A percentile compares a stretch with the other conserved stretches of the same genome.
Evolutionary conservation across 2,797 vertebrate genomes (phyloP).

Genomic region (Carcharodon carcharias): DNA sequence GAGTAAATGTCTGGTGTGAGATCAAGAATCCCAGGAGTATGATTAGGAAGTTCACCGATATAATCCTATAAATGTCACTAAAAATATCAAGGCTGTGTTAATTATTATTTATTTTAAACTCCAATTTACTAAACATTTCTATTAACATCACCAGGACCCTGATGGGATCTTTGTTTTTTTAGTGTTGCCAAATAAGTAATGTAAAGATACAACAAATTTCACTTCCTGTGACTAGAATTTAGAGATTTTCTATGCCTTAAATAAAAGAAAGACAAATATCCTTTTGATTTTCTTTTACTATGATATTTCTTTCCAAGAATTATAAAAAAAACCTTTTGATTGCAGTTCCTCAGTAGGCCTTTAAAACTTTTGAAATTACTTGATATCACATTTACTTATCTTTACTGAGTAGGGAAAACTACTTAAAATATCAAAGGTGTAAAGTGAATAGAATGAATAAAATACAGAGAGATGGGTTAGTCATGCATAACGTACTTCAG

Average conservation of each 20-base stretch:
- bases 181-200: not conserved
- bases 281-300: not conserved
- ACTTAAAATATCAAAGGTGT: conserved; percentile 94
- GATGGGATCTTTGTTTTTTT: not conserved
- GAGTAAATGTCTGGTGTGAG: not conserved
- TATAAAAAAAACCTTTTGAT: conserved; percentile 71
- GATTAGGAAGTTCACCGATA: not conserved
- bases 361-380: conserved; percentile 99
- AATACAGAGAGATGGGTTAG: conserved; percentile 99
- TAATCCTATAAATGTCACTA: not conserved
- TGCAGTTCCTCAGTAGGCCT: conserved; percentile 84
- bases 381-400: conserved; percentile 84
- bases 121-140: not conserved
- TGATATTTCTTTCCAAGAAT: not conserved
- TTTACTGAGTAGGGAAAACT: conserved; percentile 97
- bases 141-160: not conserved
- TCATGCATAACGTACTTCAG: conserved; percentile 98
- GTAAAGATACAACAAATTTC: not conserved
- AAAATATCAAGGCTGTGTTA: not conserved
- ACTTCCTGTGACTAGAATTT: not conserved
- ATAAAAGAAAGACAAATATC: not conserved
- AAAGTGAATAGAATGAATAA: conserved; percentile 99
- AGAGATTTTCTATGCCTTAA: not conserved
- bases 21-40: not conserved
- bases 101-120: not conserved